Evolutionary conservation across 35 echinoderm and acorn worm genomes (phyloP).

Genomic region (Lytechinus pictus): DNA sequence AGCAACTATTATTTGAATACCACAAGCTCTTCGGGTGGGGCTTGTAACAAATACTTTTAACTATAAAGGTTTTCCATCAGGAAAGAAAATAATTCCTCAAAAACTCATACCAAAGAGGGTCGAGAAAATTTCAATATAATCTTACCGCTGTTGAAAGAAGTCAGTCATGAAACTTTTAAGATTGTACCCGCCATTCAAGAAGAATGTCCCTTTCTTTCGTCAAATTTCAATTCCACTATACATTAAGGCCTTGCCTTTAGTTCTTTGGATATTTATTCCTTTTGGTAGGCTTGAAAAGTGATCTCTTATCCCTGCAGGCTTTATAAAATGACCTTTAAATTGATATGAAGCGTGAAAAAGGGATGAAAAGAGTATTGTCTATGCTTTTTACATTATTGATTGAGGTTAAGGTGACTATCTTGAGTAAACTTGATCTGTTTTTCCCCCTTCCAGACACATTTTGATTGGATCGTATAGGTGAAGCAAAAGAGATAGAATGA

Average conservation of each 20-base stretch:
- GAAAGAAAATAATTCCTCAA: too few relatives aligned
- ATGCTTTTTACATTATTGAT: not conserved
- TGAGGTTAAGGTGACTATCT: not conserved
- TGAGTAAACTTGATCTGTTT: not conserved
- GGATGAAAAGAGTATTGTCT: not conserved
- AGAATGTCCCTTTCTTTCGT: not conserved
- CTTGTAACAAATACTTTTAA: too few relatives aligned
- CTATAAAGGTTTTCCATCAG: too few relatives aligned
- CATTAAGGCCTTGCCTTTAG: not conserved
- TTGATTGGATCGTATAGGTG: not conserved
- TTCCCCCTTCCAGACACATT: not conserved
- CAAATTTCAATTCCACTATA: not conserved
- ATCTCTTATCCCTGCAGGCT: not conserved
- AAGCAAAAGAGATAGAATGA: not conserved
- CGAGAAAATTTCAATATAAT: too few relatives aligned
- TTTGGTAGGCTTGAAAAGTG: not conserved
- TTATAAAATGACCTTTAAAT: not conserved
- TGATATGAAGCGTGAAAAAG: not conserved
- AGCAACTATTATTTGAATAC: too few relatives aligned
- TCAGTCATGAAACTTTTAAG: too few relatives aligned
- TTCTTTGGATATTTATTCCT: not conserved
- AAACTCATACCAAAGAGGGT: too few relatives aligned
- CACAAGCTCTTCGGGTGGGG: too few relatives aligned
- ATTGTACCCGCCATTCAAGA: too few relatives aligned
- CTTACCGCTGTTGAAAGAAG: too few relatives aligned